Base-by-base conservation (phyloP, 2,888 invertebrate species). In the Synanthedon tipuliformis region DNA sequence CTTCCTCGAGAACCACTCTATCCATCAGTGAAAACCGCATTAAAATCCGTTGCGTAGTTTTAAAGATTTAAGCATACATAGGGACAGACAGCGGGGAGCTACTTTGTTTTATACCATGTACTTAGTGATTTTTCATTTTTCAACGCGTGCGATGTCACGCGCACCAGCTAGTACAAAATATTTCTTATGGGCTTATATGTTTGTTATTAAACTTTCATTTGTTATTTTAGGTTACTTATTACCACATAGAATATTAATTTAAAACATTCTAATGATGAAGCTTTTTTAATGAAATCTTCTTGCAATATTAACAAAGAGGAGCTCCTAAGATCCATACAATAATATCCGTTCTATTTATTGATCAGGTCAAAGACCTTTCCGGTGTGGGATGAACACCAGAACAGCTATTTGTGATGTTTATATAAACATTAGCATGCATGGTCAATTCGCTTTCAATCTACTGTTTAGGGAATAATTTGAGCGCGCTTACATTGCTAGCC, bases 301-400 rank as follows among this genome's bases (percentile, higher is more conserved):
- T n/a, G 15, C 45, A 45, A 45, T 13, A 45, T 45, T 34, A 34
- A 34, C 34, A 34, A 34, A 34, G 15, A 45, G 45, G n/a, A 45
- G 45, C 45, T 13, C 10, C 34, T 7, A 34, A 34, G 34, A 34
- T 34, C 12, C 45, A 62, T 57, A 50, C 57, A 60, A 66, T 64
- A 66, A 65, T 63, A 54, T 50, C 15, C 50, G 52, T 58, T 66
- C 62, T 64, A 64, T 64, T 64, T 64, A 66, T 62, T 66, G 65
- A 55, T 56, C 58, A 61, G 62, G 59, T 54, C 57, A 57, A 59
- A 56, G 57, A 57, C 55, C 58, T 51, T 34, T 34, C 51, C 12
- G 18, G n/a, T 12, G 13, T 45, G 45, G 45, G 45, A 45, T 45
- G 45, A 45, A 45, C 45, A 45, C 45, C 45, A 45, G 45, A 45